A percentile compares a stretch with the other conserved stretches of the same genome.
These are phyloP conservation scores for Propithecus coquereli DNA, from an alignment of 2,113 vertebrate genomes.

Conservation along the genomic window DNA sequence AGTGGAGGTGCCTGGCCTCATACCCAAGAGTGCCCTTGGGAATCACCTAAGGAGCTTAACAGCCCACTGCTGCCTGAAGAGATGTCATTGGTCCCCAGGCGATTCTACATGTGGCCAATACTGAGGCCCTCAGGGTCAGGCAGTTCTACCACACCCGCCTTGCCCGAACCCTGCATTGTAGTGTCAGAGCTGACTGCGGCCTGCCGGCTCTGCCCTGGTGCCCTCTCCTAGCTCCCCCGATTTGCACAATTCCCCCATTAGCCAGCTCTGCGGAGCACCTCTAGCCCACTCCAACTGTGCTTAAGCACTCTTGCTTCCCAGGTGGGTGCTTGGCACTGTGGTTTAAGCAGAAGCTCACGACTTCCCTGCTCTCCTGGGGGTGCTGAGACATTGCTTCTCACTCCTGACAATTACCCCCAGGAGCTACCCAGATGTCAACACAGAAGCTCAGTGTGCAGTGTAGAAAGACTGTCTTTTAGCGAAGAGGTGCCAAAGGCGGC, in stretches of 20 bases:
- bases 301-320: background rate
- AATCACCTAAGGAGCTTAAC: background rate
- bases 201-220: fast-evolving
- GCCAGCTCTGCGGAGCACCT: background rate
- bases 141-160: too few species aligned
- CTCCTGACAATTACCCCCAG: background rate
- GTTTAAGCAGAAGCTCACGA: background rate
- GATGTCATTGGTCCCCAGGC: background rate
- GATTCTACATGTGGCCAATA: background rate
- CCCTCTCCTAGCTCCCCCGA: fast-evolving
- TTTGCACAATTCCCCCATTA: background rate
- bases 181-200: too few species aligned
- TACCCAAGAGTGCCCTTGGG: background rate
- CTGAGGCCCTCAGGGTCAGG: background rate
- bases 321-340: background rate
- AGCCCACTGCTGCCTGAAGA: background rate
- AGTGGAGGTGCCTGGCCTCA: background rate
- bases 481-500: background rate
- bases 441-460: background rate
- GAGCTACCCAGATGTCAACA: background rate
- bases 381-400: background rate
- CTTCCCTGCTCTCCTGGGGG: background rate
- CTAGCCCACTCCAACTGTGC: background rate
- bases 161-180: background rate
- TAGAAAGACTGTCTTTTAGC: background rate